Conservation (phyloP, 2,888 invertebrate genomes). For the Mythimna lalbum region DNA sequence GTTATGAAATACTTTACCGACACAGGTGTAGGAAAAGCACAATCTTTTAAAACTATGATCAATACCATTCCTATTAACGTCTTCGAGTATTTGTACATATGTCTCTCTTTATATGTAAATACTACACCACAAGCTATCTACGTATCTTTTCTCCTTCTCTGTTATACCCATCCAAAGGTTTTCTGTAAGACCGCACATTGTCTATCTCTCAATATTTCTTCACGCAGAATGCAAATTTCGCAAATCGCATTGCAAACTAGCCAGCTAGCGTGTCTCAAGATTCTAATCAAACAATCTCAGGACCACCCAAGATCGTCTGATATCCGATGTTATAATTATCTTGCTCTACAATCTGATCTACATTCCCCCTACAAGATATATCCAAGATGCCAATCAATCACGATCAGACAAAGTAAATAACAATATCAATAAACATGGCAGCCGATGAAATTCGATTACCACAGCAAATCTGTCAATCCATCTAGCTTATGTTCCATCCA, state of each 20-base stretch:
- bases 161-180: too few species aligned
- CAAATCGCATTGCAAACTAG: neutral
- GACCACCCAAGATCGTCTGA: neutral
- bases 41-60: too few species aligned
- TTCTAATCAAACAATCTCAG: slow-evolving; percentile 3
- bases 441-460: slow-evolving; percentile 17
- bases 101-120: too few species aligned
- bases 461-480: slow-evolving; percentile 30
- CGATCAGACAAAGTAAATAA: slow-evolving; percentile 17
- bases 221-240: neutral
- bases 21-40: too few species aligned
- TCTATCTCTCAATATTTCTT: neutral
- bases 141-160: too few species aligned
- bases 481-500: slow-evolving; percentile 12
- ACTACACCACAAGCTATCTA: too few species aligned
- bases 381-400: slow-evolving; percentile 20
- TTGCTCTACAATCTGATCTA: slow-evolving; percentile 5
- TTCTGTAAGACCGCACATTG: too few species aligned
- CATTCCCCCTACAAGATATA: neutral
- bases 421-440: slow-evolving; percentile 13
- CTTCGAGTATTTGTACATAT: too few species aligned
- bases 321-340: neutral
- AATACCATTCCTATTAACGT: too few species aligned
- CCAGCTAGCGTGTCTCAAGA: neutral
- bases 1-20: too few species aligned